Base-by-base conservation (phyloP, 2,797 vertebrate genomes). In the Lepus townsendii region DNA sequence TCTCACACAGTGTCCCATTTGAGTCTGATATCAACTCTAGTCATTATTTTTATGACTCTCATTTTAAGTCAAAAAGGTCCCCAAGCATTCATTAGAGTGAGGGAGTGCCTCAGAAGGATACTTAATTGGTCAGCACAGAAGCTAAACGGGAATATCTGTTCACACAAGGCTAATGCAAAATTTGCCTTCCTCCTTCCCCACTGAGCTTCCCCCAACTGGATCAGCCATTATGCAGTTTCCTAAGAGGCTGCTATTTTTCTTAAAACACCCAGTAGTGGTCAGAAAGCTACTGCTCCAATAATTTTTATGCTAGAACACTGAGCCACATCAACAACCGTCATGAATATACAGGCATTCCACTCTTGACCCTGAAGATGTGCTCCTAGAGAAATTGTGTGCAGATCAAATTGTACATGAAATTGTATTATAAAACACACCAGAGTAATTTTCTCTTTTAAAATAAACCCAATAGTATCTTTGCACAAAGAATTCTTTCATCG, bases 401-500 rank as follows among this genome's bases (percentile, higher is more conserved):
- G 71, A 90, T 96, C 75, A 88, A 92, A 92, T 14, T 35, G 3
- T 13, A 57, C 50, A 20, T 84, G 60, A 79, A 94, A 93, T n/a
- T 68, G 50, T 47, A 38, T 62, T 92, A 57, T 65, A 77, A 90
- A 90, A 90, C 78, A 91, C 76, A 92, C 71, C 4, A 62, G n/a
- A 42, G 57, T 88, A 91, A 80, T 68, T 63, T 54, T 32, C 52
- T 92, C 57, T 77, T 85, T 93, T 93, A 91, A 57, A 57, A 91
- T 72, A 76, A 82, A 96, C 71, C 17, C 54, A 87, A 2, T 62
- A 54, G 71, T 85, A 50, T 65, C 76, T 78, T 82, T 76, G 38
- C 72, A 38, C 80, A 91, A 92, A 69, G 71, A 92, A 91, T 75
- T 77, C 60, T 93, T 96, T 86, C 72, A 90, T 62, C 30, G 62